These are phyloP conservation scores for Microctonus hyperodae DNA, from an alignment of 2,888 invertebrate species.

Conservation along the genomic window DNA sequence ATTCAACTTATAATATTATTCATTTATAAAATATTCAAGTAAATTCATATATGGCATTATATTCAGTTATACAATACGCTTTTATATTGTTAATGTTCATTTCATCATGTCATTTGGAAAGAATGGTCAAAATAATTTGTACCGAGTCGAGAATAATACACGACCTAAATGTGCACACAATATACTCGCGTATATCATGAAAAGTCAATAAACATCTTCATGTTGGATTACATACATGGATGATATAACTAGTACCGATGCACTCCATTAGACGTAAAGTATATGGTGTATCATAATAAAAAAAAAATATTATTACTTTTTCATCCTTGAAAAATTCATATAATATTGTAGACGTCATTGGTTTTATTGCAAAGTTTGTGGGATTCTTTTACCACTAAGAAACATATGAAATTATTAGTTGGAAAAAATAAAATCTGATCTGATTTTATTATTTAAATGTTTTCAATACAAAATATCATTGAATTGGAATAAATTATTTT, in stretches of 20 bases:
- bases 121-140: neutral
- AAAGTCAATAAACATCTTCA: neutral
- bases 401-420: too few species aligned
- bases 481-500: neutral
- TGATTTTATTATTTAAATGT: too few species aligned
- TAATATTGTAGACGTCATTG: neutral
- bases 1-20: too few species aligned
- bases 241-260: conserved; percentile 7
- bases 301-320: conserved; percentile 26
- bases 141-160: neutral
- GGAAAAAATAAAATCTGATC: too few species aligned
- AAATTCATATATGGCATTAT: neutral
- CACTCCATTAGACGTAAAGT: conserved; percentile 25
- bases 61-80: neutral
- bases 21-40: neutral
- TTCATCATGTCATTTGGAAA: neutral
- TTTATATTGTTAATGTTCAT: too few species aligned
- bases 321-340: conserved; percentile 30
- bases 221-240: neutral
- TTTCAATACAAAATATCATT: conserved; percentile 1
- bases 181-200: neutral
- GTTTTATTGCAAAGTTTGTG: conserved; percentile 17
- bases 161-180: neutral
- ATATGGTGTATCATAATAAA: conserved; percentile 26
- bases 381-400: neutral